A percentile compares a stretch with the other conserved stretches of the same genome.
phyloP scores from a whole-genome alignment of 2,797 vertebrate species.

The Ara ararauna region DNA sequence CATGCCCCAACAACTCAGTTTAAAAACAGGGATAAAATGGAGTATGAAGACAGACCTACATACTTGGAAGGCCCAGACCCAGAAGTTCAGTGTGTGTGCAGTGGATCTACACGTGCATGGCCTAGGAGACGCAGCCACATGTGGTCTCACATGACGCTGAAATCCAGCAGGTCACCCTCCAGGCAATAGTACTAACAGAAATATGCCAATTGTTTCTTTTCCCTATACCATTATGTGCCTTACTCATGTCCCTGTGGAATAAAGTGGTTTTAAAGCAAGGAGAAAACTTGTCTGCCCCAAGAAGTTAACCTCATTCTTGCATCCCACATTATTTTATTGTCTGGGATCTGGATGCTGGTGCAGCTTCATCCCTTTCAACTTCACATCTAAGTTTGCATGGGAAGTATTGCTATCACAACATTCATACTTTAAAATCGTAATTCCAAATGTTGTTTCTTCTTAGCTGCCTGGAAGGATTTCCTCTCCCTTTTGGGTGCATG shows the following conservation, averaged over 20 bases:
- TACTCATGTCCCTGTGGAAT: background rate
- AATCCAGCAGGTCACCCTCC: background rate
- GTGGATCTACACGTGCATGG: accelerated
- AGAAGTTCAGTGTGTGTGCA: background rate
- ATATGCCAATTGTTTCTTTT: background rate
- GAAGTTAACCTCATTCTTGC: background rate
- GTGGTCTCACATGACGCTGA: accelerated
- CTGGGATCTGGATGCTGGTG: background rate
- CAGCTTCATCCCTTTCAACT: background rate
- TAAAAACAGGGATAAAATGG: background rate
- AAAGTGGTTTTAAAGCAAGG: background rate
- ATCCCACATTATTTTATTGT: background rate
- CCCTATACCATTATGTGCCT: background rate
- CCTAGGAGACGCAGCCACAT: background rate
- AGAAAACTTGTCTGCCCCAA: background rate
- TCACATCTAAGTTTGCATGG: background rate
- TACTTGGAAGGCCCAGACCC: background rate
- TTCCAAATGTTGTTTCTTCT: background rate
- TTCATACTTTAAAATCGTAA: background rate
- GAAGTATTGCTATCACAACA: background rate
- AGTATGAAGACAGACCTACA: background rate
- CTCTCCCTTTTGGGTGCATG: background rate
- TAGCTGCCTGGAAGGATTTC: background rate
- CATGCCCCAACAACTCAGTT: background rate
- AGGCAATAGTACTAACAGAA: background rate